phyloP scores from a whole-genome alignment of 2,797 vertebrate species.

The Epinephelus malabaricus region DNA sequence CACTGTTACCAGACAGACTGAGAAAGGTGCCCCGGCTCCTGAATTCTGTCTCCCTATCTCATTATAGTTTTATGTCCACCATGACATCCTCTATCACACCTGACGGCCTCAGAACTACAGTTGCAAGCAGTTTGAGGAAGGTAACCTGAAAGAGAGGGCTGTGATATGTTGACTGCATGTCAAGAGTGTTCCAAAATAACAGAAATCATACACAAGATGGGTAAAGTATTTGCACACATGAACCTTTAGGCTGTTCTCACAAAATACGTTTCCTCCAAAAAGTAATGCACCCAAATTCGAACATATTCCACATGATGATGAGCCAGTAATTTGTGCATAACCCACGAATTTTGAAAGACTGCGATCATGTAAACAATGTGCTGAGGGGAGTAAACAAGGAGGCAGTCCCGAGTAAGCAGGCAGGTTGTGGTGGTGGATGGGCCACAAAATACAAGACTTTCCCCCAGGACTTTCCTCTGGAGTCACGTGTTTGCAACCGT shows the following conservation, averaged over 20 bases:
- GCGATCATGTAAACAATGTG: no score
- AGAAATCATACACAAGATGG: not conserved
- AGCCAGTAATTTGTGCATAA: no score
- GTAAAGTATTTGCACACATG: not conserved
- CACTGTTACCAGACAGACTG: constrained; percentile 68
- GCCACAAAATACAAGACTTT: no score
- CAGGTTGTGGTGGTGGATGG: no score
- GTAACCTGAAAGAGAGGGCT: not conserved
- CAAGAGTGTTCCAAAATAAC: not conserved
- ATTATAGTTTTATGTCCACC: constrained; percentile 50
- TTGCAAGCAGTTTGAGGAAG: not conserved
- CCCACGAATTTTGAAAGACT: no score
- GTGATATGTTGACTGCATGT: not conserved
- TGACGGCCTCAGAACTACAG: constrained; percentile 14
- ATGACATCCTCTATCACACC: constrained; percentile 48
- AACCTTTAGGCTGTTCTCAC: not conserved
- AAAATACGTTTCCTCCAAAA: no score
- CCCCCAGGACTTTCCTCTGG: no score
- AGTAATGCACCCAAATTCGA: no score
- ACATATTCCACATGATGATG: no score
- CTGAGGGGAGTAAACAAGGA: no score
- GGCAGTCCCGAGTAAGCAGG: no score
- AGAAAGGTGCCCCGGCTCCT: constrained; percentile 66
- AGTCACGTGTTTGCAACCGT: no score
- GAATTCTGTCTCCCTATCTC: constrained; percentile 53